These are phyloP conservation scores for Platycheirus rosarum DNA, from an alignment of 2,888 invertebrate genomes.

Conservation along the genomic window DNA sequence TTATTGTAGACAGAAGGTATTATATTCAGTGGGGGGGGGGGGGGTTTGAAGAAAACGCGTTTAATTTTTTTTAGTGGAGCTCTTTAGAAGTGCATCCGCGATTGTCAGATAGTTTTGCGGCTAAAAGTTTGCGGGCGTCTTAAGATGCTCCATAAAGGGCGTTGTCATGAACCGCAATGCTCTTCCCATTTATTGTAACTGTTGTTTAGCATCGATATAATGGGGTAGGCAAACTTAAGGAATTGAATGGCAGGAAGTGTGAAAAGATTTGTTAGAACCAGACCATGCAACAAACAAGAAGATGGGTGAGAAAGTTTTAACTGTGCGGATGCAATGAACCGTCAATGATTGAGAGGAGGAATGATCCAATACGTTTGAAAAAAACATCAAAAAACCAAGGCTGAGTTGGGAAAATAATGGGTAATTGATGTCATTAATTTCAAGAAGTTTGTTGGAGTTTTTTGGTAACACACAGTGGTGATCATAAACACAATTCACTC, in stretches of 20 bases:
- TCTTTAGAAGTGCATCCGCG: constrained; percentile 11
- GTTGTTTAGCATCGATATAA: constrained; percentile 25
- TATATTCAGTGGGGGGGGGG: no score
- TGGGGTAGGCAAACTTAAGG: neutral
- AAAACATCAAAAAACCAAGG: no score
- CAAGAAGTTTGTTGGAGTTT: no score
- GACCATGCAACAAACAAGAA: neutral
- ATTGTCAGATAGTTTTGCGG: constrained; percentile 25
- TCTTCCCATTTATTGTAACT: constrained; percentile 2
- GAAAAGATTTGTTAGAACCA: constrained; percentile 12
- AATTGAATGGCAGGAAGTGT: neutral
- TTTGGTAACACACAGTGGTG: no score
- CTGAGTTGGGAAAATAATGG: no score
- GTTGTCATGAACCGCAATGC: constrained; percentile 12
- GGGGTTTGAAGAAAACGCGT: constrained; percentile 12
- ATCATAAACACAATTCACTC: no score
- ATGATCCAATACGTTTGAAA: no score
- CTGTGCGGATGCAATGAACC: constrained; percentile 28
- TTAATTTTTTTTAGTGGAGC: neutral
- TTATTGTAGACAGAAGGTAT: neutral
- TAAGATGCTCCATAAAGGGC: neutral
- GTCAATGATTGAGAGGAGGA: constrained; percentile 1
- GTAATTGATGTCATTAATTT: no score
- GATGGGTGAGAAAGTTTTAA: constrained; percentile 15
- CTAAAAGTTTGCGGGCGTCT: constrained; percentile 5